Evolutionary conservation across 2,797 vertebrate genomes (phyloP).

Genomic region (Ctenosaura bakeri): DNA sequence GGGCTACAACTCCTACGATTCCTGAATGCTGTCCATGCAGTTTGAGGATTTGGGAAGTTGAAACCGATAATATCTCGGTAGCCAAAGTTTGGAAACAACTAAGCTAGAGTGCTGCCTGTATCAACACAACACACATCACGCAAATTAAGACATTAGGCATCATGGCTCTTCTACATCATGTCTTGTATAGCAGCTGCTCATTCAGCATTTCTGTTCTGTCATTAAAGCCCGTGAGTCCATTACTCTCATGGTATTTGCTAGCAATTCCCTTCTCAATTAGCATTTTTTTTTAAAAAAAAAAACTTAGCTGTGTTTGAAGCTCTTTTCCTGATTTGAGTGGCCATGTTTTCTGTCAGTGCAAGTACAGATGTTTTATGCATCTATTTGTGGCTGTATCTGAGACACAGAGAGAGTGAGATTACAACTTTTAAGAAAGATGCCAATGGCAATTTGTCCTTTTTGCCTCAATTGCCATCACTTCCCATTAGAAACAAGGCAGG

Average conservation of each 20-base stretch:
- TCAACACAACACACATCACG: no score
- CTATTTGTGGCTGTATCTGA: constrained; percentile 29
- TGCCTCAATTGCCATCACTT: not conserved
- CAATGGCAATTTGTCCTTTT: constrained; percentile 50
- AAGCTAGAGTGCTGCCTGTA: no score
- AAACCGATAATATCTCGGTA: no score
- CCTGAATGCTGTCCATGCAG: no score
- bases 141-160: not conserved
- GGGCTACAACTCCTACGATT: no score
- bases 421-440: constrained; percentile 50
- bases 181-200: not conserved
- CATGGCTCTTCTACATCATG: not conserved
- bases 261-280: constrained; percentile 48
- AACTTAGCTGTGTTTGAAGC: constrained; percentile 21
- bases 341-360: constrained; percentile 46
- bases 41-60: no score
- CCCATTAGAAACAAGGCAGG: not conserved
- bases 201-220: not conserved
- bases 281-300: constrained; percentile 12
- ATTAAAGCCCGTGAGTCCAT: not conserved
- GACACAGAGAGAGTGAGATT: constrained; percentile 36
- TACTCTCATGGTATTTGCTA: constrained; percentile 24
- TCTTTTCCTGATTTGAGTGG: constrained; percentile 3
- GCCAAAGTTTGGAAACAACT: no score
- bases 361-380: constrained; percentile 59